phyloP scores from a whole-genome alignment of 2,888 invertebrate species.

The Teleiodes luculella region DNA sequence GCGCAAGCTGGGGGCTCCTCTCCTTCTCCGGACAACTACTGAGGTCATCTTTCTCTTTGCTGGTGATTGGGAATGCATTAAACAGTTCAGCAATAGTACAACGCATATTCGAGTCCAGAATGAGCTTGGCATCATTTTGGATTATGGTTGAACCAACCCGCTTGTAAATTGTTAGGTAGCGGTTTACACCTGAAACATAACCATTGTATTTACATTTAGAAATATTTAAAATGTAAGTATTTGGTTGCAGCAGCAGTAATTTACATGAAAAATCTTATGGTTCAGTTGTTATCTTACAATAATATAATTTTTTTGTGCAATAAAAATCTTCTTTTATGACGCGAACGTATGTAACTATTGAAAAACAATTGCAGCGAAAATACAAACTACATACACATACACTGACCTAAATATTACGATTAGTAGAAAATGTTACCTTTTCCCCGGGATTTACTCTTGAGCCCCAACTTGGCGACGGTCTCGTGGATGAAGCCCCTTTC shows the following conservation, averaged over 20 bases:
- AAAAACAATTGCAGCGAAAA: neutral
- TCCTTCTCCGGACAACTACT: conserved; percentile 83
- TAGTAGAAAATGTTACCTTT: conserved; percentile 79
- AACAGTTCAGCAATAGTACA: conserved; percentile 81
- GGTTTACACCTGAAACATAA: conserved; percentile 75
- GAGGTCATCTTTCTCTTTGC: conserved; percentile 83
- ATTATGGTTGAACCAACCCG: conserved; percentile 82
- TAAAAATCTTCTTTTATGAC: neutral
- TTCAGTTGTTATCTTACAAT: too few species aligned
- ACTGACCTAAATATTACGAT: neutral
- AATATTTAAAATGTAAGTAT: too few species aligned
- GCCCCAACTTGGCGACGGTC: conserved; percentile 81
- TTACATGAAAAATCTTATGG: too few species aligned
- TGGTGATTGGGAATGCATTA: conserved; percentile 83
- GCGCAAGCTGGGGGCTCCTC: conserved; percentile 74
- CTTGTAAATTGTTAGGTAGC: conserved; percentile 85
- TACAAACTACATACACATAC: neutral
- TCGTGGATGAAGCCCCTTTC: conserved; percentile 90
- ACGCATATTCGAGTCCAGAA: conserved; percentile 80
- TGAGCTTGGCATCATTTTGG: conserved; percentile 82
- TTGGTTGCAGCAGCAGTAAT: too few species aligned
- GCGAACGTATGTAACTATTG: too few species aligned
- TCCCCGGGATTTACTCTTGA: conserved; percentile 90
- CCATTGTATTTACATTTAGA: neutral
- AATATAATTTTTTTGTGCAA: neutral